Evolutionary conservation across 2,888 invertebrate genomes (phyloP).

Genomic region (Sclerodermus sp.): DNA sequence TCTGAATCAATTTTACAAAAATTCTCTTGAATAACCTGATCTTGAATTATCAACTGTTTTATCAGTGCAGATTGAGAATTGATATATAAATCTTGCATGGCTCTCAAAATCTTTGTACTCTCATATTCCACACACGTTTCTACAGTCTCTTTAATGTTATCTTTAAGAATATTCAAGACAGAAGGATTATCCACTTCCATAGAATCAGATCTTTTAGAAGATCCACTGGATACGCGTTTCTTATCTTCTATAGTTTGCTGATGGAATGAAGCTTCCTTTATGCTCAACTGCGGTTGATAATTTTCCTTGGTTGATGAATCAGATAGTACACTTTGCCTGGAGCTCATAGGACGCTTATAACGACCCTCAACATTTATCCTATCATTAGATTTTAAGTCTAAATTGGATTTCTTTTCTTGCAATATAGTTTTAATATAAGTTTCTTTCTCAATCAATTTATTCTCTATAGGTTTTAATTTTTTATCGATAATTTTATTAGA

Average conservation of each 20-base stretch:
- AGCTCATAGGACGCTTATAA: no score
- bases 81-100: slow-evolving; percentile 44
- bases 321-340: slow-evolving; percentile 22
- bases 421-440: slow-evolving; percentile 11
- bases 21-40: slow-evolving; percentile 40
- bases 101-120: slow-evolving; percentile 40
- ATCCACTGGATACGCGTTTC: slow-evolving; percentile 19
- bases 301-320: slow-evolving; percentile 48
- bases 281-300: slow-evolving; percentile 36
- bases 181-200: slow-evolving; percentile 34
- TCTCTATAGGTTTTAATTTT: slow-evolving; percentile 23
- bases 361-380: slow-evolving; percentile 11
- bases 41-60: slow-evolving; percentile 40
- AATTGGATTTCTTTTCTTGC: slow-evolving; percentile 15
- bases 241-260: slow-evolving; percentile 22
- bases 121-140: slow-evolving; percentile 46
- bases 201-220: slow-evolving; percentile 25
- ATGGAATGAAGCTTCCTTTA: slow-evolving; percentile 24
- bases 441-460: slow-evolving; percentile 12
- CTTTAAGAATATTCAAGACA: slow-evolving; percentile 45
- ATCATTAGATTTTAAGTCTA: slow-evolving; percentile 15
- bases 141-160: slow-evolving; percentile 48
- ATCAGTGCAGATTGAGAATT: slow-evolving; percentile 46
- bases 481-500: slow-evolving; percentile 18
- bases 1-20: slow-evolving; percentile 30